phyloP scores from a whole-genome alignment of 2,113 vertebrate genomes.

The Nyctereutes procyonoides region DNA sequence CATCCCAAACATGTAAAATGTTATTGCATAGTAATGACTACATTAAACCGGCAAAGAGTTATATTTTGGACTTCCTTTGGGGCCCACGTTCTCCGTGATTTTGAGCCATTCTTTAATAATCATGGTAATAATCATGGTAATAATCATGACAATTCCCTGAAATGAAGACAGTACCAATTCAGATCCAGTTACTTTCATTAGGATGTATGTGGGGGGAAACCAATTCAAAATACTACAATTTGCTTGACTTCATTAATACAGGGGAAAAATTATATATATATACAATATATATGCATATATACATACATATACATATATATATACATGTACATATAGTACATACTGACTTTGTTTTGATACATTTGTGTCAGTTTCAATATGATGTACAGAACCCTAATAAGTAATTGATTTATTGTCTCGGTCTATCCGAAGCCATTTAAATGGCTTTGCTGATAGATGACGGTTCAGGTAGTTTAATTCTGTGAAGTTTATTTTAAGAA shows the following conservation, averaged over 20 bases:
- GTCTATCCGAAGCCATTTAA: slow-evolving; percentile 56
- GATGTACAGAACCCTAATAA: slow-evolving; percentile 26
- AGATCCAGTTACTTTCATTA: slow-evolving; percentile 52
- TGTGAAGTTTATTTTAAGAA: slow-evolving; percentile 52
- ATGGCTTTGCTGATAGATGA: slow-evolving; percentile 27
- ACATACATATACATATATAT: too few species aligned
- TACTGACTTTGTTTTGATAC: not conserved
- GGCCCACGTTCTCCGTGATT: not conserved
- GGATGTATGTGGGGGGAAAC: not conserved
- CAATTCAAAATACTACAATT: slow-evolving; percentile 64
- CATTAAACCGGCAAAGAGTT: not conserved
- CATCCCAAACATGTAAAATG: not conserved
- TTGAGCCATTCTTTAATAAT: not conserved
- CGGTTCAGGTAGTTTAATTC: not conserved
- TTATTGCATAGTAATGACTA: not conserved
- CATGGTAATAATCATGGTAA: not conserved
- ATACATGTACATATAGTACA: not conserved
- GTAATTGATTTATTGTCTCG: slow-evolving; percentile 25
- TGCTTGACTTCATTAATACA: slow-evolving; percentile 56
- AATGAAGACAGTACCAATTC: not conserved
- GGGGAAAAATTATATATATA: not conserved
- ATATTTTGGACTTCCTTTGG: not conserved
- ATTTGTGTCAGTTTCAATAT: slow-evolving; percentile 15
- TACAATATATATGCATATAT: not conserved
- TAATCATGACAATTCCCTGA: not conserved